Percentiles rank a stretch among this genome's conserved stretches.
phyloP scores from a whole-genome alignment of 2,113 vertebrate genomes.

The Aythya baeri region DNA sequence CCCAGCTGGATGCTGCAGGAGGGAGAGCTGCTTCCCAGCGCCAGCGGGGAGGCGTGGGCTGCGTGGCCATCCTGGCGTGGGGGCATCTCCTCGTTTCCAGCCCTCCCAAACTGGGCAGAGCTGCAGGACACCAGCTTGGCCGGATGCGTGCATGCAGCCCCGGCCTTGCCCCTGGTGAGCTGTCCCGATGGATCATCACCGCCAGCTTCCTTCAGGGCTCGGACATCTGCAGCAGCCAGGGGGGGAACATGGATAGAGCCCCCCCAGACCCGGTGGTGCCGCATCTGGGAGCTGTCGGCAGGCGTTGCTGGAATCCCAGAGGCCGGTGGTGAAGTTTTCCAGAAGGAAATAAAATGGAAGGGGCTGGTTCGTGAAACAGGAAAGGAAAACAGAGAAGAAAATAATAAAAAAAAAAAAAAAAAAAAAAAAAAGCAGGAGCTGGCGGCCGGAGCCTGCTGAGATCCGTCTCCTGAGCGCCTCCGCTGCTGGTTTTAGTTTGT shows the following conservation, averaged over 20 bases:
- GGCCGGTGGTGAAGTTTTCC: background rate
- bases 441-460: background rate
- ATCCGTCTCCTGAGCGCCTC: background rate
- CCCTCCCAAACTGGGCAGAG: background rate
- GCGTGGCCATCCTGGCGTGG: background rate
- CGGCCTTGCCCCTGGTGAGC: no score
- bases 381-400: background rate
- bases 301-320: background rate
- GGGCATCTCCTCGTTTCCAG: background rate
- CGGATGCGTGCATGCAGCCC: no score
- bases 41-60: background rate
- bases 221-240: no score
- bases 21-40: background rate
- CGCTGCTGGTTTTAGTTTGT: background rate
- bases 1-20: background rate
- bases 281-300: background rate
- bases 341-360: constrained; percentile 3
- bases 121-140: no score
- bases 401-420: background rate
- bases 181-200: no score
- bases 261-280: background rate
- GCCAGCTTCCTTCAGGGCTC: no score
- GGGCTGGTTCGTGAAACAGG: background rate
- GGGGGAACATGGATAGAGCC: no score
- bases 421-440: background rate